Conservation (phyloP, 1,140 invertebrate species). For the Papilio dardanus region DNA sequence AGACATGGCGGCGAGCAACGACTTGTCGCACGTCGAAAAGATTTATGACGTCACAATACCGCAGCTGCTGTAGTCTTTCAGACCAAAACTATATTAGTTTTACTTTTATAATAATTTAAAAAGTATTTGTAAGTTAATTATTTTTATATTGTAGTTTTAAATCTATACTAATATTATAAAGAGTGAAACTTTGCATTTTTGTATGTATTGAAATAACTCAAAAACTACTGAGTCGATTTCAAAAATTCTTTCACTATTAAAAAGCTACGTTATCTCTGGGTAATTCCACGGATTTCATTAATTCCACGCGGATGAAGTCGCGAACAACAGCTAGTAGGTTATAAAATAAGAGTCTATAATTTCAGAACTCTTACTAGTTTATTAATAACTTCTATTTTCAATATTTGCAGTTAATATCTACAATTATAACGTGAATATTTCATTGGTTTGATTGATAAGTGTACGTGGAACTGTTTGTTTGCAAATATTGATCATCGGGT, state of each 20-base stretch:
- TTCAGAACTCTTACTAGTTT: background rate
- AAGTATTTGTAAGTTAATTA: too few species aligned
- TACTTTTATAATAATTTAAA: background rate
- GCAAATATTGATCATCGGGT: background rate
- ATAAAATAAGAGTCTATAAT: background rate
- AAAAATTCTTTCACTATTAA: too few species aligned
- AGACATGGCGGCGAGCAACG: background rate
- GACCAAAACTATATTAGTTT: background rate
- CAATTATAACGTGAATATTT: background rate
- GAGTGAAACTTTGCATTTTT: too few species aligned
- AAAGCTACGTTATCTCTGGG: too few species aligned
- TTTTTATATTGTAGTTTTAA: too few species aligned
- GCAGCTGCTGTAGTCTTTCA: constrained; percentile 4
- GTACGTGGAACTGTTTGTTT: background rate
- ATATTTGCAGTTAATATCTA: background rate
- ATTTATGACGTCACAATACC: constrained; percentile 10
- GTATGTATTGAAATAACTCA: too few species aligned
- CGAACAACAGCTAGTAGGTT: too few species aligned
- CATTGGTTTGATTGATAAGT: background rate
- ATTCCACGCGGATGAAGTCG: too few species aligned
- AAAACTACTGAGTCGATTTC: too few species aligned
- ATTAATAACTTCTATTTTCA: background rate
- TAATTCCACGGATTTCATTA: too few species aligned
- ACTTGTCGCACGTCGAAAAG: constrained; percentile 14
- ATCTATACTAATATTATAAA: too few species aligned